Evolutionary conservation across 2,797 vertebrate genomes (phyloP), one percentile per base, ranked within the genome.

Genomic region (Lophius americanus): DNA sequence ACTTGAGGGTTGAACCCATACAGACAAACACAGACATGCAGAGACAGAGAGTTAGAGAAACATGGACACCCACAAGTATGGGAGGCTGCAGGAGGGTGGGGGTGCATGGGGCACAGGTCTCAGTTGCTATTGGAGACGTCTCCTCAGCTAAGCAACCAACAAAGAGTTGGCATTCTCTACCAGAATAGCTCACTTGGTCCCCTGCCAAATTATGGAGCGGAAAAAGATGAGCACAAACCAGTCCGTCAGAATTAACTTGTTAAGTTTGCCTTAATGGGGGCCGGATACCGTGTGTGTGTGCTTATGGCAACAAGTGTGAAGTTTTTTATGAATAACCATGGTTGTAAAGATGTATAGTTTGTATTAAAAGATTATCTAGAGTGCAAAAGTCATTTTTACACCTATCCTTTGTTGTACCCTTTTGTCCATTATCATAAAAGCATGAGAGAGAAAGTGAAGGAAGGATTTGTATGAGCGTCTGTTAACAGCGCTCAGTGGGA

Each of bases 101-200:
- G 42, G 7, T 2, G 9, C 8, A 8, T 10, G 78, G 84, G 82
- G 64, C 82, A 85, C 70, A 76, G 90, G 84, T 88, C 79, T 83
- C 78, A 75, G 87, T 91, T 90, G 88, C 87, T 75, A 89, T 86
- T 88, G 86, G 91, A 91, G 85, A 91, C 71, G 9, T 87, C 67
- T 82, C 81, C 76, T 82, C 60, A 70, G 79, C 79, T 67, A 68
- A 76, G 68, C 59, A 75, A 82, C 69, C 78, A 75, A 82, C 79
- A 78, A 81, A 87, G 85, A 85, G 70, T 86, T 82, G 70, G 61
- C 64, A 11, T 71, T 83, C 68, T 79, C 69, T 82, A 87, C 86
- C 70, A 86, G 86, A 92, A 90, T 85, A 92, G 85, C 81, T 86
- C 63, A 12, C 75, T 65, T 39, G 12, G 67, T 64, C 62, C 70